Evolutionary conservation across 2,113 vertebrate species (phyloP), one percentile per base, ranked within the genome.

Genomic region (Sinocyclocheilus maitianheensis): DNA sequence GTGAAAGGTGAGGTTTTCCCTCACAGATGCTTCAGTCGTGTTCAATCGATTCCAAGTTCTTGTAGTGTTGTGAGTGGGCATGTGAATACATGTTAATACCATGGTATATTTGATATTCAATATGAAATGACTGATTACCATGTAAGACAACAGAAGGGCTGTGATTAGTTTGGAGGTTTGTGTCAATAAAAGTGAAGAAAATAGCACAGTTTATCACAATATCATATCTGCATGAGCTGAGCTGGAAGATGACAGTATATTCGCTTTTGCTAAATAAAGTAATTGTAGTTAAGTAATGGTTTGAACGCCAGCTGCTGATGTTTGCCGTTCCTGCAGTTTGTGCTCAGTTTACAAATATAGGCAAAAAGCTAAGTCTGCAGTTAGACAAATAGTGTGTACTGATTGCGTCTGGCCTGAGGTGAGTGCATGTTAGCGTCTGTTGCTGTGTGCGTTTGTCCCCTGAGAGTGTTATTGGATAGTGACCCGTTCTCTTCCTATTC

Each of bases 1-100:
- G 83, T 20, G 60, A 85, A 89, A 77, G 71, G 84, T 85, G 85
- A 71, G 51, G 86, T 84, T 87, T 89, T 86, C 62, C 43, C n/a
- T 87, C 62, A n/a, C 48, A 76, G 88, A 88, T 75, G 63, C 74
- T 86, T 81, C 85, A 71, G 51, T 40, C 83, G 53, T 79, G 26
- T 89, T 83, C 75, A 60, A 77, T 84, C 74, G 65, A 87, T 83
- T 80, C 37, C 13, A 58, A 79, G 51, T 81, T 40, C 60, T 65
- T 26, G 30, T 46, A 22, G 51, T 60, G 22, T 69, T 40, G 67
- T 30, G 67, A 26, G 22, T 76, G 0, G 55, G 81, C 26, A 22
- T 69, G 20, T 8, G 40, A 75, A 48, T 13, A 48, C 46, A 12
- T 26, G 4, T 20, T n/a, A 48, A 12, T 12, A 5, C 1, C 20